Evolutionary conservation across 2,113 vertebrate species (phyloP), one percentile per base, ranked within the genome.

Genomic region (Thamnaconus septentrionalis): DNA sequence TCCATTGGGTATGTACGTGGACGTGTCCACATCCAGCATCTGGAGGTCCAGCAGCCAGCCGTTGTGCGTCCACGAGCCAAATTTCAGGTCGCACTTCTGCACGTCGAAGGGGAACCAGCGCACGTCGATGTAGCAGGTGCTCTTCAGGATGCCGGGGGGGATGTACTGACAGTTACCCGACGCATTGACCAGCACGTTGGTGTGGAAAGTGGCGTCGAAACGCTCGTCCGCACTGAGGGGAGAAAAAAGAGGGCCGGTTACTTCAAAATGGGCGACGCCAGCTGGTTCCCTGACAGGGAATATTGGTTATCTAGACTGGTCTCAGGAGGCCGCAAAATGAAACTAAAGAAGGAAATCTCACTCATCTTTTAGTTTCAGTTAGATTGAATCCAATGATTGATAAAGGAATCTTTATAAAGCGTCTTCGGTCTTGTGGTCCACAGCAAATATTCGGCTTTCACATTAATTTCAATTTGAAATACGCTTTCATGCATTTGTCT

Each of bases 71-170:
- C 94, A 95, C 10, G 93, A 95, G 49, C 94, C 94, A 75, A 95
- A 95, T 82, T 95, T 95, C 80, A 95, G 75, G 78, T 95, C 82
- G 41, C 94, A 95, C 62, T 92, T 95, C 82, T 95, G 94, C 48
- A 95, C 90, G 39, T 95, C 93, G 44, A 95, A 95, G 45, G 94
- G 94, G 83, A 95, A 95, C 94, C 94, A 95, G 47, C 92, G 92
- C 50, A 95, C 94, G 3, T 91, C 90, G 5, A 91, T 91, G 82
- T 91, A 90, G 72, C 90, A 91, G 40, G 90, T 91, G 72, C 96
- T 98, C 86, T 95, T 97, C 84, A 98, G 88, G 77, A 98, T 97
- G 56, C 96, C 94, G 66, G 94, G 94, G 57, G 94, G 94, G 70
- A 95, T 93, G 84, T 95, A 95, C 83, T 95, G 94, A 71, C 94